phyloP scores from a whole-genome alignment of 2,888 invertebrate genomes.

The Bursaphelenchus okinawaensis region DNA sequence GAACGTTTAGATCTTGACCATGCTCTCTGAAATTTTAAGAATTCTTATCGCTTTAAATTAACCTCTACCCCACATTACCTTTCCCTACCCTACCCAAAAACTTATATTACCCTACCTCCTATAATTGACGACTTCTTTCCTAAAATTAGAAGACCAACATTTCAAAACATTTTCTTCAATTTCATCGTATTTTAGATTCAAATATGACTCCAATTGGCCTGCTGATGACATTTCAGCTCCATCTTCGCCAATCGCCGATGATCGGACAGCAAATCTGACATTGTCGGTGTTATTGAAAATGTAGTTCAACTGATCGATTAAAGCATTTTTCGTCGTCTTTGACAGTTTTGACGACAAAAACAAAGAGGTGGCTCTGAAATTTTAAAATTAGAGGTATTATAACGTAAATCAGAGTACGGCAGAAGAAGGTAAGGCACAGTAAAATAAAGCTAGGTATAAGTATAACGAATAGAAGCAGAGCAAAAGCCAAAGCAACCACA shows the following conservation, averaged over 20 bases:
- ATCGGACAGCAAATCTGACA: slow-evolving; percentile 54
- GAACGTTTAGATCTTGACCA: slow-evolving; percentile 68
- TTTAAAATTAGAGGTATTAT: too few species aligned
- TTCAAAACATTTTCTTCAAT: slow-evolving; percentile 63
- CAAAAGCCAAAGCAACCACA: too few species aligned
- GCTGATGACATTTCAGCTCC: slow-evolving; percentile 74
- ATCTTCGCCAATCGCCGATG: slow-evolving; percentile 71
- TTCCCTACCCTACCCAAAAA: not conserved
- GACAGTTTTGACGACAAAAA: slow-evolving; percentile 2
- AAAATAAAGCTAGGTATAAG: too few species aligned
- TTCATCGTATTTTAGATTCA: slow-evolving; percentile 64
- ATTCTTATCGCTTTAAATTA: not conserved
- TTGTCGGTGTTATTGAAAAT: slow-evolving; percentile 8
- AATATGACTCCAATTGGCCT: slow-evolving; percentile 75
- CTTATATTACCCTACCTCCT: slow-evolving; percentile 64
- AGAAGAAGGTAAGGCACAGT: too few species aligned
- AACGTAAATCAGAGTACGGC: too few species aligned
- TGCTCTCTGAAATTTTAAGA: slow-evolving; percentile 65
- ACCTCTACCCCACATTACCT: too few species aligned
- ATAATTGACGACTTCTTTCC: slow-evolving; percentile 73
- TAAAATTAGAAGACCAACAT: slow-evolving; percentile 79
- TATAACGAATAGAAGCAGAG: too few species aligned
- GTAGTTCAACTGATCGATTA: not conserved
- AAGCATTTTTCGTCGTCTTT: not conserved
- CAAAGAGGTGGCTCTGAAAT: not conserved